These are phyloP conservation scores for Meta bourneti DNA, from an alignment of 2,888 invertebrate genomes.

Conservation along the genomic window DNA sequence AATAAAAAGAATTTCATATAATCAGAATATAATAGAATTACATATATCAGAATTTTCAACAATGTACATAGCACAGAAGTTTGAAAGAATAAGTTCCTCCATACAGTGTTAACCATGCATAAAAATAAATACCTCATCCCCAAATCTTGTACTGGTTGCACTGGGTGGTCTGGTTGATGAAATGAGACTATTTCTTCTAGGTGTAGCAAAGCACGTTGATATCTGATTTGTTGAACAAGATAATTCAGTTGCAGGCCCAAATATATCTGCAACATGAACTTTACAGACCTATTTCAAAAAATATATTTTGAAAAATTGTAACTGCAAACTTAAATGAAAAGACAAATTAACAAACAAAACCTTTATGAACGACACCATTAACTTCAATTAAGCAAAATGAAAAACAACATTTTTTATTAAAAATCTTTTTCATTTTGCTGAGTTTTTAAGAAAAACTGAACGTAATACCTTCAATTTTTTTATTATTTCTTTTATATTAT, in stretches of 20 bases:
- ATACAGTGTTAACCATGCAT: too few species aligned
- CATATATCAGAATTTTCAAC: background rate
- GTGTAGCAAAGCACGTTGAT: conserved; percentile 81
- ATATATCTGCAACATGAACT: conserved; percentile 83
- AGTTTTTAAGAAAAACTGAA: too few species aligned
- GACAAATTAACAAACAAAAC: too few species aligned
- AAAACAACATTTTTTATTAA: too few species aligned
- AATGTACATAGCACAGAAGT: background rate
- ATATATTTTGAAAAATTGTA: background rate
- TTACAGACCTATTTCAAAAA: conserved; percentile 84
- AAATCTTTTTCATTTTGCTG: too few species aligned
- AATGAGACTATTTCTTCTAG: conserved; percentile 86
- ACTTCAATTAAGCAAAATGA: too few species aligned
- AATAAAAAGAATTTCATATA: background rate
- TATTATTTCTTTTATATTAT: too few species aligned
- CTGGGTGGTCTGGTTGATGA: conserved; percentile 85
- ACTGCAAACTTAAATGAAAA: background rate
- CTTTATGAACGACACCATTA: too few species aligned
- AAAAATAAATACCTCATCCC: conserved; percentile 82
- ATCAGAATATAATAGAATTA: background rate
- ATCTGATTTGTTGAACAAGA: conserved; percentile 79
- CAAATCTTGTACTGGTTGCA: conserved; percentile 83
- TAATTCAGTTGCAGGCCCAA: conserved; percentile 78
- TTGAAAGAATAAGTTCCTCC: too few species aligned
- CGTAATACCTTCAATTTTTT: background rate